Conservation (phyloP, 2,888 invertebrate genomes). For the Nebria salina region DNA sequence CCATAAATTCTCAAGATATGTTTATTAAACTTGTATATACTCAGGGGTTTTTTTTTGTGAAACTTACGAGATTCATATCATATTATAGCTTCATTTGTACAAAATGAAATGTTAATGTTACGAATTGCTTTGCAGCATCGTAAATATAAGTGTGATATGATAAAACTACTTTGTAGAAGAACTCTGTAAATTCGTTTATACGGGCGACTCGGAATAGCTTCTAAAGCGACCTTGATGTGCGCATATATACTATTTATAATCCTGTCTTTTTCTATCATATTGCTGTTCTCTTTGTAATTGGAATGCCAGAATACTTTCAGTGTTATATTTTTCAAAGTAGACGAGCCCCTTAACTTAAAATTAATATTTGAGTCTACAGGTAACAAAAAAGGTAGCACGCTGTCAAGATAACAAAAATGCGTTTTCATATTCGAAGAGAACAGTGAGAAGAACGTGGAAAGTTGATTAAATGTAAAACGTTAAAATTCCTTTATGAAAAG, state of each 20-base stretch:
- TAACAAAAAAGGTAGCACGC: neutral
- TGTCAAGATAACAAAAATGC: constrained; percentile 3
- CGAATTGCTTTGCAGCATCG: neutral
- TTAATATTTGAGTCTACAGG: neutral
- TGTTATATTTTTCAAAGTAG: too few relatives aligned
- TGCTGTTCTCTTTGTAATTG: too few relatives aligned
- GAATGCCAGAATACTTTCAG: too few relatives aligned
- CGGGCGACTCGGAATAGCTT: too few relatives aligned
- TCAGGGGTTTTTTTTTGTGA: neutral
- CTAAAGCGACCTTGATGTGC: too few relatives aligned
- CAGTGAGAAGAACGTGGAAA: neutral
- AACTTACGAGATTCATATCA: neutral
- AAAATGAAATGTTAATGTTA: neutral
- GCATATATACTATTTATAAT: too few relatives aligned
- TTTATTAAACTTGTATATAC: neutral
- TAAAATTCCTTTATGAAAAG: constrained; percentile 36
- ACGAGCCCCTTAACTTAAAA: too few relatives aligned
- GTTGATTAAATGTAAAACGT: constrained; percentile 39
- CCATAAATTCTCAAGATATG: neutral
- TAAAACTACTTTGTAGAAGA: neutral
- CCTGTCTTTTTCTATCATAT: too few relatives aligned
- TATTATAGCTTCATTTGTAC: neutral
- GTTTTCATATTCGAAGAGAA: constrained; percentile 2
- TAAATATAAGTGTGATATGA: neutral
- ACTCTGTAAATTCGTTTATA: too few relatives aligned